Percentiles rank a stretch among this genome's conserved stretches.
phyloP scores from a whole-genome alignment of 2,888 invertebrate genomes.

The Hirtodrosophila cameraria region DNA sequence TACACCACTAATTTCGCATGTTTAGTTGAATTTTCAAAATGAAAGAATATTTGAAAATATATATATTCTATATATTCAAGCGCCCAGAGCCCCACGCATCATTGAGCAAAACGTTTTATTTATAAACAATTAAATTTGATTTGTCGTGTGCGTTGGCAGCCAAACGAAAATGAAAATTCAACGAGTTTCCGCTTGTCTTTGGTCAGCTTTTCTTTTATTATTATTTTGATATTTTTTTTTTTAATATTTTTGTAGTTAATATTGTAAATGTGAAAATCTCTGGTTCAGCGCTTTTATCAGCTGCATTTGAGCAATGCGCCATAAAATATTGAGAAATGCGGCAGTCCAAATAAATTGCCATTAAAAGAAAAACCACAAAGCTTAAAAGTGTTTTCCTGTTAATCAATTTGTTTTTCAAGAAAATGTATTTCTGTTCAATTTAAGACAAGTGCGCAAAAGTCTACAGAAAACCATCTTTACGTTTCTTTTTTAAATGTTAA shows the following conservation, averaged over 20 bases:
- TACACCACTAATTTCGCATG: conserved; percentile 71
- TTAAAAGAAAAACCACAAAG: conserved; percentile 30
- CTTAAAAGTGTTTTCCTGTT: conserved; percentile 77
- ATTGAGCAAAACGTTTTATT: conserved; percentile 78
- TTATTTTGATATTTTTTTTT: conserved; percentile 20
- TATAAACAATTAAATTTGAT: conserved; percentile 80
- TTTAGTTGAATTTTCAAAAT: conserved; percentile 27
- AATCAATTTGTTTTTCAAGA: conserved; percentile 61
- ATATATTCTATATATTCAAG: conserved; percentile 13
- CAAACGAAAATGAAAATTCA: conserved; percentile 41
- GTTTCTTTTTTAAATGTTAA: conserved; percentile 66
- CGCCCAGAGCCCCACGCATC: conserved; percentile 39
- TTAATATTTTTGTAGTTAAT: conserved; percentile 1
- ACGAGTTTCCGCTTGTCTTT: conserved; percentile 49
- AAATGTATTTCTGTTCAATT: conserved; percentile 33
- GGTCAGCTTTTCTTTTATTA: background rate
- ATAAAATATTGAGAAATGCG: conserved; percentile 75
- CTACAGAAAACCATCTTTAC: conserved; percentile 26
- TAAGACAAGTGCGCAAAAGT: conserved; percentile 33
- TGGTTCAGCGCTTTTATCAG: conserved; percentile 21
- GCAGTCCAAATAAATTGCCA: conserved; percentile 56
- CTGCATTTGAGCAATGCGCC: conserved; percentile 43
- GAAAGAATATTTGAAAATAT: conserved; percentile 5
- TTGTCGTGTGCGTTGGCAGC: conserved; percentile 65
- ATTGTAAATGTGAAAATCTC: conserved; percentile 2